Conservation (phyloP, 2,888 invertebrate species). For the Brassicogethes aeneus region DNA sequence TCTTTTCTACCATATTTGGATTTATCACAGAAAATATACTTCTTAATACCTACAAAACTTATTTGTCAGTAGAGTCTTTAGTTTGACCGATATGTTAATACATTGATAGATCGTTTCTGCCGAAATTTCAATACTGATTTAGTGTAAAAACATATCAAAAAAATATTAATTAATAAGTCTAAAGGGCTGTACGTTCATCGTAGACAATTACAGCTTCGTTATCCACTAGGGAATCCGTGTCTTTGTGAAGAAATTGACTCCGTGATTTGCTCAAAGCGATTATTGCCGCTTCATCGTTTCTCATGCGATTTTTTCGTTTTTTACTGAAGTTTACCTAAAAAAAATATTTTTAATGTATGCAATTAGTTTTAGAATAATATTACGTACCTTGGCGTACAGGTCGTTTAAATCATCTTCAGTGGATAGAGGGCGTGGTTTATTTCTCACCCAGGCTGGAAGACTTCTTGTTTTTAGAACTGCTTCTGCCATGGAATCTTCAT, state of each 20-base stretch:
- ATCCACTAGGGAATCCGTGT: conserved; percentile 57
- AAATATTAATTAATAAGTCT: conserved; percentile 18
- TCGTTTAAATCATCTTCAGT: conserved; percentile 61
- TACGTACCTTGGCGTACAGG: conserved; percentile 64
- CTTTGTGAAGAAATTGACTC: conserved; percentile 50
- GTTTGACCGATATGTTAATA: conserved; percentile 22
- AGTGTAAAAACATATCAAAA: conserved; percentile 16
- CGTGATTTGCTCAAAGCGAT: conserved; percentile 71
- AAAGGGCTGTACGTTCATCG: conserved; percentile 71
- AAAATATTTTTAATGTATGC: conserved; percentile 9
- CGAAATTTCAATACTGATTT: too few species aligned
- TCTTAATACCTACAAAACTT: conserved; percentile 15
- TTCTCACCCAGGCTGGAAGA: conserved; percentile 62
- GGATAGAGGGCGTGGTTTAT: conserved; percentile 58
- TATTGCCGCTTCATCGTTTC: conserved; percentile 70
- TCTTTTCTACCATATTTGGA: conserved; percentile 10
- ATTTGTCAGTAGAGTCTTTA: conserved; percentile 26
- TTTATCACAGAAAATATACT: conserved; percentile 21
- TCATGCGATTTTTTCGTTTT: conserved; percentile 72
- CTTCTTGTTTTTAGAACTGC: conserved; percentile 52
- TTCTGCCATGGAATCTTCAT: conserved; percentile 41
- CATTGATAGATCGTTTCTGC: not conserved
- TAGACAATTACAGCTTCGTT: conserved; percentile 75
- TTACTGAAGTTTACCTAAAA: conserved; percentile 65
- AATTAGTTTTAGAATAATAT: too few species aligned